Evolutionary conservation across 1,140 invertebrate species (phyloP).

Genomic region (Ceratina calcarata): DNA sequence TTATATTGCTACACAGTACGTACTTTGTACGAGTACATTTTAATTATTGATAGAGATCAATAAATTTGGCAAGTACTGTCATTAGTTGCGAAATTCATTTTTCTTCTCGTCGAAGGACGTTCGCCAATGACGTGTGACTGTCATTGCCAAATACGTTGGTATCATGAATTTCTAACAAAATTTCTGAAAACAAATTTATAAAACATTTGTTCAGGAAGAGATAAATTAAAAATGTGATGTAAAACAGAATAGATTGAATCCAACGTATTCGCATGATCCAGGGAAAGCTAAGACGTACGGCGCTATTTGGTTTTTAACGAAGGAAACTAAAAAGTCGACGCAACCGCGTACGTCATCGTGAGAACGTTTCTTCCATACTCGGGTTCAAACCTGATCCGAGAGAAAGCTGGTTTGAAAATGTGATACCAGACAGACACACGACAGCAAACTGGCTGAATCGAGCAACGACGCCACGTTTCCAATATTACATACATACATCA

Average conservation of each 20-base stretch:
- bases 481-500: not conserved
- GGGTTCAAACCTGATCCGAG: slow-evolving; percentile 44
- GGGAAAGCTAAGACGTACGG: slow-evolving; percentile 50
- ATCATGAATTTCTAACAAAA: too few relatives aligned
- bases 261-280: slow-evolving; percentile 30
- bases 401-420: slow-evolving; percentile 58
- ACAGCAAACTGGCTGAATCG: slow-evolving; percentile 14
- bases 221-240: too few relatives aligned
- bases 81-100: too few relatives aligned
- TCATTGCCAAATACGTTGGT: too few relatives aligned
- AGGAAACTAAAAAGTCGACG: slow-evolving; percentile 49
- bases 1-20: not conserved
- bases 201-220: too few relatives aligned
- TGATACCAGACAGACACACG: slow-evolving; percentile 33
- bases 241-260: too few relatives aligned
- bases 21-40: too few relatives aligned
- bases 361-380: slow-evolving; percentile 55
- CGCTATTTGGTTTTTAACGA: slow-evolving; percentile 23
- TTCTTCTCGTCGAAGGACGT: too few relatives aligned
- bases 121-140: too few relatives aligned
- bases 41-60: too few relatives aligned
- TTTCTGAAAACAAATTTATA: too few relatives aligned
- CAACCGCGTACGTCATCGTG: slow-evolving; percentile 46
- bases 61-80: too few relatives aligned
- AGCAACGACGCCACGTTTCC: not conserved